phyloP scores from a whole-genome alignment of 2,113 vertebrate genomes.

The Myiagra hebetior region DNA sequence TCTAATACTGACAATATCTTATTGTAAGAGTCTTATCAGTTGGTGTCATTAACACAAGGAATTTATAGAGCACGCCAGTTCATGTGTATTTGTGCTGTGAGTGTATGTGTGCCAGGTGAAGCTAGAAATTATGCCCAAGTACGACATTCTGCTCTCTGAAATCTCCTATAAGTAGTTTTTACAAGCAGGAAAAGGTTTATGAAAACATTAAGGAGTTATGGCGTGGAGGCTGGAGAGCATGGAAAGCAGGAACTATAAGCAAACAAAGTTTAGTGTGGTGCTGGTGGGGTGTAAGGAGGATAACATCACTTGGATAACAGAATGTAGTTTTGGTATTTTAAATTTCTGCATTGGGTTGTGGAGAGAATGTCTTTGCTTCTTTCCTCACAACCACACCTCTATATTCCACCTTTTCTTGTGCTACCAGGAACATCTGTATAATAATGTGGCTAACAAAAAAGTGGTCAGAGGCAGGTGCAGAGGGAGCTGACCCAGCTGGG shows the following conservation, averaged over 20 bases:
- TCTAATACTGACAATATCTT: neutral
- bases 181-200: neutral
- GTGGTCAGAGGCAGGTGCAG: neutral
- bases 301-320: neutral
- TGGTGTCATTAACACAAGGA: neutral
- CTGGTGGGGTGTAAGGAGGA: neutral
- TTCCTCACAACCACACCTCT: neutral
- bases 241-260: neutral
- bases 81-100: neutral
- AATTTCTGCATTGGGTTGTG: neutral
- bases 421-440: neutral
- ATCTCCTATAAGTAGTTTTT: neutral
- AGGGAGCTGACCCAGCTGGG: neutral
- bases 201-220: neutral
- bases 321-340: neutral
- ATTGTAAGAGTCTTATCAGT: neutral
- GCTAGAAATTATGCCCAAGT: neutral
- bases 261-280: neutral
- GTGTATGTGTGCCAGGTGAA: neutral
- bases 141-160: neutral
- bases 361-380: neutral
- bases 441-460: neutral
- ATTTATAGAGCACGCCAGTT: neutral
- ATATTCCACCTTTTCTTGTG: neutral
- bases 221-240: neutral